A percentile compares a stretch with the other conserved stretches of the same genome.
Conservation (phyloP, 2,888 invertebrate genomes). For the Marronus borbonicus region DNA sequence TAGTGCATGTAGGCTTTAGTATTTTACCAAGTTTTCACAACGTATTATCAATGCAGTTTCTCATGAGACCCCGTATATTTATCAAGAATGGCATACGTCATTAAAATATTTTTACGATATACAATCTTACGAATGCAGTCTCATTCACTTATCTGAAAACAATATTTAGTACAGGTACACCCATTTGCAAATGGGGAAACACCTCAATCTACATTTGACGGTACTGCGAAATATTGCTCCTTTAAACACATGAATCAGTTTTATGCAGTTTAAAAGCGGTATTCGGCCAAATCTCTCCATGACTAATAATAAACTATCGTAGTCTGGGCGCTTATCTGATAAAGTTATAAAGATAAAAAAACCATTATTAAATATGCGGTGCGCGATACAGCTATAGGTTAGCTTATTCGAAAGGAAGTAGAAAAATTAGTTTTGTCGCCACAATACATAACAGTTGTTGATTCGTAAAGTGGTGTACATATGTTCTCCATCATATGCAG, state of each 20-base stretch:
- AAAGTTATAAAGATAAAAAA: conserved; percentile 36
- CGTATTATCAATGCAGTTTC: too few species aligned
- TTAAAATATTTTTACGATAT: too few species aligned
- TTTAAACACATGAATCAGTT: neutral
- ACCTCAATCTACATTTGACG: neutral
- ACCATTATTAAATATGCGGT: conserved; percentile 23
- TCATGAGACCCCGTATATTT: too few species aligned
- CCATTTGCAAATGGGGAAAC: too few species aligned
- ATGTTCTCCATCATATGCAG: neutral
- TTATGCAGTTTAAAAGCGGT: neutral
- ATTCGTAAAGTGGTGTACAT: conserved; percentile 5
- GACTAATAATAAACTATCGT: conserved; percentile 24
- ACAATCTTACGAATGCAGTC: too few species aligned
- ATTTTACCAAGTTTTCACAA: too few species aligned
- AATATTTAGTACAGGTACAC: too few species aligned
- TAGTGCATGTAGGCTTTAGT: too few species aligned
- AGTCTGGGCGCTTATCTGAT: conserved; percentile 34
- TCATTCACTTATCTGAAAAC: too few species aligned
- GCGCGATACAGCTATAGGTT: conserved; percentile 6
- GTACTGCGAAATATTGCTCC: neutral
- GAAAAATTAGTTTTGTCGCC: conserved; percentile 6
- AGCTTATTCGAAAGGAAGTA: conserved; percentile 21
- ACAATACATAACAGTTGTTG: neutral
- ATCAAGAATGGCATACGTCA: too few species aligned
- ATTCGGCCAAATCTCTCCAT: neutral